Evolutionary conservation across 2,888 invertebrate species (phyloP).

Genomic region (Leucophenga montana): DNA sequence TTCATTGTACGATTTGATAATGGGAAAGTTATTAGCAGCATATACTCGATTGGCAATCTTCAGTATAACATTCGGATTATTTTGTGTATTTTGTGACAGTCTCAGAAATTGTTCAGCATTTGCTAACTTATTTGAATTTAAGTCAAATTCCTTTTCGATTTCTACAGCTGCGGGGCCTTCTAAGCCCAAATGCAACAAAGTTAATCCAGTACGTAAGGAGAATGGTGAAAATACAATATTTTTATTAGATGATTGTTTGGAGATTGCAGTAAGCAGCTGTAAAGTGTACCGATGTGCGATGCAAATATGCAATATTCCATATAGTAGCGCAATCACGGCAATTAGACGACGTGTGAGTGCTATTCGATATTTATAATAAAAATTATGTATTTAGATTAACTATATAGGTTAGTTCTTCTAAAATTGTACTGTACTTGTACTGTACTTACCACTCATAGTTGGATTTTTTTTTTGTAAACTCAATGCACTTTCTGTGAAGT

Average conservation of each 20-base stretch:
- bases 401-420: no score
- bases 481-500: no score
- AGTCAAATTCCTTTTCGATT: not conserved
- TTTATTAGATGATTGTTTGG: not conserved
- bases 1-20: not conserved
- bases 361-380: no score
- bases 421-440: no score
- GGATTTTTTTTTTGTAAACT: no score
- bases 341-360: no score
- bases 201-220: not conserved
- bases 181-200: not conserved
- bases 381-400: no score
- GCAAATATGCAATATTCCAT: no score
- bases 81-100: not conserved
- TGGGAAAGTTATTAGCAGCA: not conserved
- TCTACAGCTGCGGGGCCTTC: not conserved
- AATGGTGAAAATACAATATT: not conserved
- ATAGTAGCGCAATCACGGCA: no score
- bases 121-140: not conserved
- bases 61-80: not conserved
- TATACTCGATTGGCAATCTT: not conserved
- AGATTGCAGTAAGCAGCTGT: no score
- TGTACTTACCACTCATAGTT: no score
- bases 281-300: no score
- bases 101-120: not conserved